Evolutionary conservation across 1,140 invertebrate species (phyloP).

Genomic region (Sitophilus oryzae): DNA sequence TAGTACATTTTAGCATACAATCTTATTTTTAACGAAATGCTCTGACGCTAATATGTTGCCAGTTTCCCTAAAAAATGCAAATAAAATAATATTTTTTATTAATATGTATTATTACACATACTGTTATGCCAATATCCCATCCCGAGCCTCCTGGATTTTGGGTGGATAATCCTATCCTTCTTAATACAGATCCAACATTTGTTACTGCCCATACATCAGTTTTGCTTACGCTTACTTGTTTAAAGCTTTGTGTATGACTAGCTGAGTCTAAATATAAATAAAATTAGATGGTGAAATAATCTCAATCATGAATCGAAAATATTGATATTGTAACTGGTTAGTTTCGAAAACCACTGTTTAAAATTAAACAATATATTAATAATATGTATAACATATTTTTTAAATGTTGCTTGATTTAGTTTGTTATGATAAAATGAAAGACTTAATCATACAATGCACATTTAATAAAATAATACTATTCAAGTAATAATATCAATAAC

Average conservation of each 20-base stretch:
- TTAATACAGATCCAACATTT: constrained; percentile 62
- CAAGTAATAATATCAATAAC: no score
- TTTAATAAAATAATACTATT: no score
- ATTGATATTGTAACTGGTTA: no score
- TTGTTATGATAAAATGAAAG: no score
- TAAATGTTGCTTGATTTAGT: no score
- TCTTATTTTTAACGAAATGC: constrained; percentile 26
- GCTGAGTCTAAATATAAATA: constrained; percentile 31
- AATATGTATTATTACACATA: constrained; percentile 42
- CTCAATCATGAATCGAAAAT: no score
- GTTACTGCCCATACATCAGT: constrained; percentile 69
- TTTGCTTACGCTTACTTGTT: constrained; percentile 57
- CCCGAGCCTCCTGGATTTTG: constrained; percentile 64
- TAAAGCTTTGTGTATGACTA: constrained; percentile 49
- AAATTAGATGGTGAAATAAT: no score
- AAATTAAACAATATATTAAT: no score
- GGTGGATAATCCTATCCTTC: constrained; percentile 63
- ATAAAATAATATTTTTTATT: not conserved
- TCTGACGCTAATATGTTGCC: constrained; percentile 32
- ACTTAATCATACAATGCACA: no score
- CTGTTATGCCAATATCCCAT: constrained; percentile 69
- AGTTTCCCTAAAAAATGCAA: constrained; percentile 34
- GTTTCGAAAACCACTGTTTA: no score
- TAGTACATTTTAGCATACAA: no score
- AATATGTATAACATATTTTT: no score